Evolutionary conservation across 2,797 vertebrate genomes (phyloP).

Genomic region (Ibycter americanus): DNA sequence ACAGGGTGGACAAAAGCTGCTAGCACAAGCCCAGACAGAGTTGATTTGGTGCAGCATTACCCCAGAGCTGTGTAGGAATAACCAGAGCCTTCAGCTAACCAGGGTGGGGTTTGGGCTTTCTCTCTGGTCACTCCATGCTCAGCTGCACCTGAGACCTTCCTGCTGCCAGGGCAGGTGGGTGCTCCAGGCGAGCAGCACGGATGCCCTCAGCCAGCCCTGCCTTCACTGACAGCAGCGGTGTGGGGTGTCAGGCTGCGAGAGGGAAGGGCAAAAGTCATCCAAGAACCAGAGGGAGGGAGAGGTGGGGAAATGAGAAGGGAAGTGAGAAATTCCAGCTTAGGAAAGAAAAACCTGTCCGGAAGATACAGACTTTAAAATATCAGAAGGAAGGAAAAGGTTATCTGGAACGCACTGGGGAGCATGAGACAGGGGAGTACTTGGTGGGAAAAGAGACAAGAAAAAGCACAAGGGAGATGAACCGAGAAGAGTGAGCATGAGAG

Average conservation of each 20-base stretch:
- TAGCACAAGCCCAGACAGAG: neutral
- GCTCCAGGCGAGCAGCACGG: neutral
- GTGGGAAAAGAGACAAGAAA: constrained; percentile 10
- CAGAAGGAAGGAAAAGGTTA: constrained; percentile 61
- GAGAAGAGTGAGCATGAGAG: neutral
- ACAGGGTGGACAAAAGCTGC: neutral
- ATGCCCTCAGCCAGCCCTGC: neutral
- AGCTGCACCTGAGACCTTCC: neutral
- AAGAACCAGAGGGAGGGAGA: neutral
- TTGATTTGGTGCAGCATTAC: neutral
- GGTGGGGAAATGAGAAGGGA: constrained; percentile 15
- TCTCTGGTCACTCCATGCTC: neutral
- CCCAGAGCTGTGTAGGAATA: neutral
- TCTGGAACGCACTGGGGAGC: neutral
- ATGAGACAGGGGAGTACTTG: neutral
- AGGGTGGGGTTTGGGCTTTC: neutral
- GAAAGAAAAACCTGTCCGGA: constrained; percentile 36
- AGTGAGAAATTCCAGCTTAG: constrained; percentile 33
- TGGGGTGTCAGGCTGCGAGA: neutral
- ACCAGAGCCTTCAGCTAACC: neutral
- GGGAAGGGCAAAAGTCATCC: neutral
- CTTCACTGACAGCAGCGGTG: neutral
- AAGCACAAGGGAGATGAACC: neutral
- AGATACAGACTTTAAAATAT: neutral
- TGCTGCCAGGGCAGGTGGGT: neutral